Evolutionary conservation across 1,140 invertebrate genomes (phyloP).

Genomic region (Drosophila orosa): DNA sequence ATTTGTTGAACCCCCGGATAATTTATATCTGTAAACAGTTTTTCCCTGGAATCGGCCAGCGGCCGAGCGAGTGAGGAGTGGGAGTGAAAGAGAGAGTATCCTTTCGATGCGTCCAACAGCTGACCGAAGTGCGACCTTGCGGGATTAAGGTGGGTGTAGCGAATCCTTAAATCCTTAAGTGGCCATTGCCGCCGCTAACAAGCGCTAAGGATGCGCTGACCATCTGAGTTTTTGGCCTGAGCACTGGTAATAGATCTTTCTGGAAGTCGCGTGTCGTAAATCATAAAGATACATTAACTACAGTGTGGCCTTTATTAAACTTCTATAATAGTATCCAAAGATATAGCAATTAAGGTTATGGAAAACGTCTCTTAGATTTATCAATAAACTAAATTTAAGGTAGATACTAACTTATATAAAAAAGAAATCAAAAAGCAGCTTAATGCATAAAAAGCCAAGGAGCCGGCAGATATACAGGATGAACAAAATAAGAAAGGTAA

Average conservation of each 20-base stretch:
- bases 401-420: background rate
- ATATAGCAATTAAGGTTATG: no score
- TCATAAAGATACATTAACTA: slow-evolving; percentile 1
- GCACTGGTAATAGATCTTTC: slow-evolving; percentile 9
- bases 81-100: slow-evolving; percentile 13
- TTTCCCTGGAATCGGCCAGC: slow-evolving; percentile 58
- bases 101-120: slow-evolving; percentile 56
- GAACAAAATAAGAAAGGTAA: no score
- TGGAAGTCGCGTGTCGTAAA: slow-evolving; percentile 15
- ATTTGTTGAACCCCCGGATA: slow-evolving; percentile 69
- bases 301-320: background rate
- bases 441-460: background rate
- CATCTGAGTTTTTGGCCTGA: slow-evolving; percentile 45
- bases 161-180: slow-evolving; percentile 67
- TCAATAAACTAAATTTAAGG: no score
- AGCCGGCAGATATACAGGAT: background rate
- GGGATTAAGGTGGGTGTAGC: slow-evolving; percentile 51
- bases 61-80: background rate
- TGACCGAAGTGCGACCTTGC: slow-evolving; percentile 52
- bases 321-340: no score
- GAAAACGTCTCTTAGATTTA: background rate
- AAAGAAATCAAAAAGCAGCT: background rate
- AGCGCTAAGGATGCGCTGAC: slow-evolving; percentile 31
- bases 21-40: slow-evolving; percentile 77
- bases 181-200: slow-evolving; percentile 52